Percentiles rank a stretch among this genome's conserved stretches.
These are phyloP conservation scores for Oxyruncus cristatus DNA, from an alignment of 2,113 vertebrate genomes.

Conservation along the genomic window DNA sequence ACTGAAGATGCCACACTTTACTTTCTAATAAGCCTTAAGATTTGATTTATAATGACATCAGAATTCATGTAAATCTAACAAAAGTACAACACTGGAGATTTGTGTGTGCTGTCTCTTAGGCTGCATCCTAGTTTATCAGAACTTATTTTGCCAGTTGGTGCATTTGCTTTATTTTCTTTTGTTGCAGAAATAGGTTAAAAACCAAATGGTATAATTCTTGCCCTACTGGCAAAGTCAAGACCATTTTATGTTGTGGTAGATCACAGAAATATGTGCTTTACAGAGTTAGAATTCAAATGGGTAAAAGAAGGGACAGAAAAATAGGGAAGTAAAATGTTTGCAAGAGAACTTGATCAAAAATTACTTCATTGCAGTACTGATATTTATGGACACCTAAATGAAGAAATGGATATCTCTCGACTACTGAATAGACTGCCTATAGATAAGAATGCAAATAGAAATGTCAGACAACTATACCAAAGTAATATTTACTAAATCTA, in stretches of 20 bases:
- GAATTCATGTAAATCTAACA: not conserved
- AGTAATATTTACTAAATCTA: not conserved
- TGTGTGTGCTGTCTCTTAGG: not conserved
- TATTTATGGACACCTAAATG: not conserved
- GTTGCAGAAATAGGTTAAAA: not conserved
- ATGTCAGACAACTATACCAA: not conserved
- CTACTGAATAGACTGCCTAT: not conserved
- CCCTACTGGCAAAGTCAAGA: not conserved
- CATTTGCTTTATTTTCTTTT: not conserved
- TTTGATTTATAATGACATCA: conserved; percentile 44
- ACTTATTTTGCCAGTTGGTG: not conserved
- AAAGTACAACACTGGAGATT: not conserved
- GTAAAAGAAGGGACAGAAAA: not conserved
- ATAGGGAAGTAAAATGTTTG: not conserved
- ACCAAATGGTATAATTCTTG: not conserved
- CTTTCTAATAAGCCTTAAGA: conserved; percentile 46
- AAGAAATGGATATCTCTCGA: not conserved
- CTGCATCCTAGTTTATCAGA: not conserved
- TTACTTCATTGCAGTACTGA: not conserved
- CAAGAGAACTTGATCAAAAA: not conserved
- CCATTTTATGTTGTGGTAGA: not conserved
- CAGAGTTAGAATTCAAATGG: not conserved
- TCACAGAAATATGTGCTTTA: not conserved
- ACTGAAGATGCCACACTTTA: conserved; percentile 61
- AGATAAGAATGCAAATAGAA: not conserved